Evolutionary conservation across 2,797 vertebrate species (phyloP), one percentile per base, ranked within the genome.

Genomic region (Lacerta agilis): DNA sequence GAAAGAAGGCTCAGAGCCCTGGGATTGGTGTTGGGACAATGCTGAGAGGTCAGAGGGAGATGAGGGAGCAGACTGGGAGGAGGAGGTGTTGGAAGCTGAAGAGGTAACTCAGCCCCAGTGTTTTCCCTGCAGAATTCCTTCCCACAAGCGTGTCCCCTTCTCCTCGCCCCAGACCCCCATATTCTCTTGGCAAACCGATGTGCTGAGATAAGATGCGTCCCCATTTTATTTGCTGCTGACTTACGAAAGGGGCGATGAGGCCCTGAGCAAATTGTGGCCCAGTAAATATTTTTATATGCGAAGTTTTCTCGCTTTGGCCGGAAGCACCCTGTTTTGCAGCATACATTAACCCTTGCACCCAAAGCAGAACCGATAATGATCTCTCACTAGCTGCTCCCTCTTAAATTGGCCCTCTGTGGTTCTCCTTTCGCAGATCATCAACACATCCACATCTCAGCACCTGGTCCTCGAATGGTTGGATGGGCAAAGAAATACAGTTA

Each of bases 251-350:
- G 49, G 58, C 25, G 43, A 41, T 67, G 36, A 55, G 18, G 81
- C 27, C 55, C 76, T 66, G n/a, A 41, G 41, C 78, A 20, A 87
- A 80, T 76, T 23, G 83, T 17, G 80, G 15, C 43, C 0, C 1
- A 0, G 0, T 0, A 61, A 1, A 2, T 0, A 18, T 7, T 83
- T 8, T 0, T 25, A 49, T 43, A 85, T 0, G 0, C 3, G 0
- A 13, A 1, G 33, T 1, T 36, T 18, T 55, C 33, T 83, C 0
- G 0, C 4, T 0, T 23, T 1, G 13, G 3, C 43, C 8, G 1
- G 6, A 0, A 17, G 25, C 76, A 17, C 0, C 7, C 66, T 58
- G 33, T 55, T n/a, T 85, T 18, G 88, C 64, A 43, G 36, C 36
- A 23, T 58, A 75, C 3, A 80, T 64, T 82, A 25, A 18, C 0